A percentile compares a stretch with the other conserved stretches of the same genome.
Evolutionary conservation across 2,113 vertebrate genomes (phyloP).

Genomic region (Cinclus mexicanus): DNA sequence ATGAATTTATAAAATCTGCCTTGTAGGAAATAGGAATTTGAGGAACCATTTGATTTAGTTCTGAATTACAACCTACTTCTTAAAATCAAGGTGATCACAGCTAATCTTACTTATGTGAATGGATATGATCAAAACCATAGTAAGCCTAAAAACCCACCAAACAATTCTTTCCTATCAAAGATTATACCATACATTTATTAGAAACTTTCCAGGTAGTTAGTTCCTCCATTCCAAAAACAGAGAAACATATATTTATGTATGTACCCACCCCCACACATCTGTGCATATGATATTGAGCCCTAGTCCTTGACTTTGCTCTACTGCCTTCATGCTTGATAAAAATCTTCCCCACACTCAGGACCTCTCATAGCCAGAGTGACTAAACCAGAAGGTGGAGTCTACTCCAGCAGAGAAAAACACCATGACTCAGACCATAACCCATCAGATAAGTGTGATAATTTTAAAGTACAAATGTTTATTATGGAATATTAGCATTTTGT

Average conservation of each 20-base stretch:
- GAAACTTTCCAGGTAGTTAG: neutral
- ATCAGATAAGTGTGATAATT: neutral
- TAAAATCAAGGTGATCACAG: neutral
- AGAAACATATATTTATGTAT: accelerated
- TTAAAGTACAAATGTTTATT: neutral
- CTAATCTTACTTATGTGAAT: neutral
- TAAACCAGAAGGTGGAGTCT: neutral
- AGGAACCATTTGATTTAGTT: neutral
- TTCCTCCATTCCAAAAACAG: neutral
- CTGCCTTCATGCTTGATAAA: neutral
- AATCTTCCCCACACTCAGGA: neutral
- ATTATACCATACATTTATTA: neutral
- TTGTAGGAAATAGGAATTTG: neutral
- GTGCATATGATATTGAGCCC: neutral
- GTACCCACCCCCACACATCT: neutral
- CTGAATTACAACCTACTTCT: neutral
- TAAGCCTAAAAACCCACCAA: neutral
- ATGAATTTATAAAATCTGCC: neutral
- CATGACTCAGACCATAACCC: neutral
- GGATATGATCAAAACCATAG: neutral
- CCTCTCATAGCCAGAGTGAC: neutral
- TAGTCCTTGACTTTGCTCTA: neutral
- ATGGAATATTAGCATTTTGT: neutral
- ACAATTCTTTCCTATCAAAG: neutral
- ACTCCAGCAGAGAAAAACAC: neutral